A percentile compares a stretch with the other conserved stretches of the same genome.
Conservation (phyloP, 2,113 vertebrate genomes). For the Camelus bactrianus region DNA sequence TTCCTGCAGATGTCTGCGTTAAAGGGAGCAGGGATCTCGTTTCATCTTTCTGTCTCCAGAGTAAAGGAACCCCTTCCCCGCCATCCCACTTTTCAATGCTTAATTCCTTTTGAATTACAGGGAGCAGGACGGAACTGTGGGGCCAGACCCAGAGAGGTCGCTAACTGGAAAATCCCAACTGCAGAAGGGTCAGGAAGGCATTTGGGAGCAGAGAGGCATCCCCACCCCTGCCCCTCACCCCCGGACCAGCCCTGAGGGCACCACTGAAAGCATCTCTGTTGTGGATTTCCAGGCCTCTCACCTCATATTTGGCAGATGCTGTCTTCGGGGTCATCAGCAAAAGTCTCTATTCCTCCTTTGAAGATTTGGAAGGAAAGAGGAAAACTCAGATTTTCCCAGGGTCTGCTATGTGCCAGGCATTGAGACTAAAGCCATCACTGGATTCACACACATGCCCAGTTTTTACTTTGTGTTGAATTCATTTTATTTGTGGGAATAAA, state of each 20-base stretch:
- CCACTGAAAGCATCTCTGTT: not conserved
- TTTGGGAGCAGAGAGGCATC: not conserved
- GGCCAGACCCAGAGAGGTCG: not conserved
- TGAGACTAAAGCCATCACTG: not conserved
- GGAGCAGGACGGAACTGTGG: not conserved
- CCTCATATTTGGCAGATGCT: not conserved
- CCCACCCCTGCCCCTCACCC: too few relatives aligned
- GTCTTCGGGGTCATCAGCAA: not conserved
- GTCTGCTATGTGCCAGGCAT: not conserved
- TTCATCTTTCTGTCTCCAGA: not conserved
- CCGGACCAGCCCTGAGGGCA: not conserved
- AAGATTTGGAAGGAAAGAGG: not conserved
- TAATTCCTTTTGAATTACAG: not conserved
- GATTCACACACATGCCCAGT: not conserved
- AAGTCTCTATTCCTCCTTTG: not conserved
- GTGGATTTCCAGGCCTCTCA: not conserved
- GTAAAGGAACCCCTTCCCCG: not conserved
- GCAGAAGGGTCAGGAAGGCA: fast-evolving
- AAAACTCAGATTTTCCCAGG: not conserved
- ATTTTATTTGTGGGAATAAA: not conserved
- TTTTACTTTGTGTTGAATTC: not conserved
- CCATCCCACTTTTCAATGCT: not conserved
- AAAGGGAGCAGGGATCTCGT: not conserved
- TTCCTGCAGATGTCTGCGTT: not conserved
- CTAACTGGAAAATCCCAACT: not conserved